phyloP scores from a whole-genome alignment of 53 echinoderm and acorn worm species.

The Actinopyga echinites region DNA sequence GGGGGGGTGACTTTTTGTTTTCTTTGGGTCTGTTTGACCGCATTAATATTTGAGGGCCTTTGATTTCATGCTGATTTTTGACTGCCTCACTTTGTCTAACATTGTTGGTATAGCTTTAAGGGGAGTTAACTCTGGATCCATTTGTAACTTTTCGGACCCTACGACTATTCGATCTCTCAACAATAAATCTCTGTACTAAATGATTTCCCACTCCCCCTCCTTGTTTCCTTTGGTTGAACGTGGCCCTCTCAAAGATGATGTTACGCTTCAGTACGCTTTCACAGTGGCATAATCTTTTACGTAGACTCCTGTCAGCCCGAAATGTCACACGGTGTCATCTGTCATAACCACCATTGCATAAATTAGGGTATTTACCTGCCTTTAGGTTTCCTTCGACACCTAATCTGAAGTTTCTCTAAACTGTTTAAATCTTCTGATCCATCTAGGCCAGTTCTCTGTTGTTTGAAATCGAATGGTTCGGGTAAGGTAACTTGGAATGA shows the following conservation, averaged over 20 bases:
- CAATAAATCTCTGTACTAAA: not conserved
- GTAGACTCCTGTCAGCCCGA: not conserved
- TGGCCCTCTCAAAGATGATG: conserved; percentile 49
- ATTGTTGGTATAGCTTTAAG: not conserved
- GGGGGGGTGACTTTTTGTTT: not conserved
- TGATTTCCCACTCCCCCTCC: too few relatives aligned
- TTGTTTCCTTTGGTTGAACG: conserved; percentile 58
- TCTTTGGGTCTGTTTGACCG: not conserved
- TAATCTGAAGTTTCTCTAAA: conserved; percentile 52
- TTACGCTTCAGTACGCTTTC: conserved; percentile 33
- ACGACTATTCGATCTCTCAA: not conserved
- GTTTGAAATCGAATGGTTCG: conserved; percentile 8
- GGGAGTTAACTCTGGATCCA: not conserved
- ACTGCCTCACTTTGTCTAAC: not conserved
- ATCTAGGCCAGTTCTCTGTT: conserved; percentile 53
- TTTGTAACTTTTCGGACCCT: not conserved
- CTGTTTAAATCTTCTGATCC: conserved; percentile 57
- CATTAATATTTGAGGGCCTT: not conserved
- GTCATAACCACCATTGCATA: conserved; percentile 68
- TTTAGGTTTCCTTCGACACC: conserved; percentile 6
- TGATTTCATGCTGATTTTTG: not conserved
- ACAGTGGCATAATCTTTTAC: conserved; percentile 35
- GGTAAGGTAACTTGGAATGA: conserved; percentile 29
- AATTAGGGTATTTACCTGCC: conserved; percentile 59
- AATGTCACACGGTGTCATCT: conserved; percentile 53